Evolutionary conservation across 2,888 invertebrate species (phyloP), one percentile per base, ranked within the genome.

Genomic region (Rhagonycha fulva): DNA sequence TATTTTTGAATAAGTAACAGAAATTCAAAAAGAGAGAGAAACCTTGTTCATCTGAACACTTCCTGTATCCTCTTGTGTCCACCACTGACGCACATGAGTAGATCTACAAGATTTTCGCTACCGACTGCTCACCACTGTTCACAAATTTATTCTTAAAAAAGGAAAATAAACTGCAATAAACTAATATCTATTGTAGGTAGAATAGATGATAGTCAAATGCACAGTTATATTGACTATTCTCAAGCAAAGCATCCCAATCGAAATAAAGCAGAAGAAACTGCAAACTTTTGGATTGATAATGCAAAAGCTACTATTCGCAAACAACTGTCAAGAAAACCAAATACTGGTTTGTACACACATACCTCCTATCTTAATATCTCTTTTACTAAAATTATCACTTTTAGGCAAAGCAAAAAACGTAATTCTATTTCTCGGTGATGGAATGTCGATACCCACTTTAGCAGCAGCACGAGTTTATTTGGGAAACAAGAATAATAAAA

Each of bases 401-500:
- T 14, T 76, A 86, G 85, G 83, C 73, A 77, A 80, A 9, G 93
- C 93, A 0, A 93, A 92, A 85, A 96, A 96, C 85, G 90, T 95
- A 0, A 94, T 96, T 72, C 84, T 96, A 71, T 95, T 95, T 83
- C 88, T 96, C n/a, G 96, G 96, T 0, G 96, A 96, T 83, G 96
- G 96, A 2, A 95, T 96, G 95, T 94, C 95, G 30, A 89, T 95
- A 68, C 90, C 95, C 0, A 96, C 96, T 0, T 87, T 95, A 14
- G 92, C 94, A 0, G 95, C 95, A 0, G 91, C 95, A 0, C 90
- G 96, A 79, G 47, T 68, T 14, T 71, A 68, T 19, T 69, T 93
- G 9, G 95, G 95, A 0, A 93, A 93, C 83, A 83, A 90, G 76
- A 87, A 89, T 2, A 84, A 85, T 1, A 86, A 87, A 2, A 81